These are phyloP conservation scores for Dendrocincla tyrannina DNA, from an alignment of 2,797 vertebrate species.

Conservation along the genomic window DNA sequence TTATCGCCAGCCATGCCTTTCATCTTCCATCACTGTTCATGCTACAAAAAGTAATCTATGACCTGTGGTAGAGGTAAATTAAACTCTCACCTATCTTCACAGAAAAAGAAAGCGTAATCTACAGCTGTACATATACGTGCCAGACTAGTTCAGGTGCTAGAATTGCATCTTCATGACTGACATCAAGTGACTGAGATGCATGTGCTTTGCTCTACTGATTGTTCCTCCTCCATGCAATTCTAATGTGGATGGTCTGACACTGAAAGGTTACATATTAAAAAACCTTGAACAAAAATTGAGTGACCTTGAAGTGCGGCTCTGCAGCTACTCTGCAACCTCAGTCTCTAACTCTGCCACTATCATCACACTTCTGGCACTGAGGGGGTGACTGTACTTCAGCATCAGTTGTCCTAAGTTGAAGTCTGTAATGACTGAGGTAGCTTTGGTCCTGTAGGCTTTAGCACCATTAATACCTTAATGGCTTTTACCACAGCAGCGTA, in stretches of 20 bases:
- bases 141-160: background rate
- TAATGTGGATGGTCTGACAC: background rate
- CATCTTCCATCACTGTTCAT: background rate
- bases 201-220: background rate
- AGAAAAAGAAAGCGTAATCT: background rate
- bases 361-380: background rate
- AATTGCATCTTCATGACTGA: background rate
- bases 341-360: background rate
- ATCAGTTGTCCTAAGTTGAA: background rate
- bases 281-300: background rate
- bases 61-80: background rate
- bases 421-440: background rate
- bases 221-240: background rate
- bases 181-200: background rate
- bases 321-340: background rate
- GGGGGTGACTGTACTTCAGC: background rate
- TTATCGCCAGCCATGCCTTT: rapidly evolving
- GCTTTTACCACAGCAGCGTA: background rate
- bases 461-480: background rate
- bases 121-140: background rate
- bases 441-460: background rate
- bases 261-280: background rate
- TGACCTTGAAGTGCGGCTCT: background rate
- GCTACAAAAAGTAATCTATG: background rate
- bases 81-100: rapidly evolving